phyloP scores from a whole-genome alignment of 30 jellyfish, hydroid and myxozoan genomes.

The Hydra vulgaris region DNA sequence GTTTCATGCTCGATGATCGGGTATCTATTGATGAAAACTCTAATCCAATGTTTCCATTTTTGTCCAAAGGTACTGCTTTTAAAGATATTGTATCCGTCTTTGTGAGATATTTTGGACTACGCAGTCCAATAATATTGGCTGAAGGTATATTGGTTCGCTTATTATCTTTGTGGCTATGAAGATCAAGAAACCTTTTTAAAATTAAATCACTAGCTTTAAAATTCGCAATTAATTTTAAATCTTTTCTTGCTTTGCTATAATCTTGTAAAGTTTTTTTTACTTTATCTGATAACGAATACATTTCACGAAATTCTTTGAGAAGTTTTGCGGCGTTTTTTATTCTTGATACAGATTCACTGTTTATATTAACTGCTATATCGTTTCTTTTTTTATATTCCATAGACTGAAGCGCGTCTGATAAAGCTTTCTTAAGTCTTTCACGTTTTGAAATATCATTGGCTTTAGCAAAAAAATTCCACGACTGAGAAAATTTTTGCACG shows the following conservation, averaged over 20 bases:
- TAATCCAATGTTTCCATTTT: conserved; percentile 22
- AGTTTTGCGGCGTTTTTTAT: conserved; percentile 82
- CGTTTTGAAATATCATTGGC: conserved; percentile 92
- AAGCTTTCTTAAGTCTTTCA: conserved; percentile 76
- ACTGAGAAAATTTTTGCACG: conserved; percentile 53
- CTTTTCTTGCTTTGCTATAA: conserved; percentile 47
- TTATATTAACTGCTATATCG: conserved; percentile 30
- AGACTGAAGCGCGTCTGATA: conserved; percentile 78
- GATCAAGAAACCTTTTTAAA: conserved; percentile 44
- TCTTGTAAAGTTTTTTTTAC: conserved; percentile 63
- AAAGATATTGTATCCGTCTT: conserved; percentile 18
- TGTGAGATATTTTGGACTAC: conserved; percentile 11
- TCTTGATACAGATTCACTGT: conserved; percentile 39
- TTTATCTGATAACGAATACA: conserved; percentile 65
- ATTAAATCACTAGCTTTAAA: conserved; percentile 36
- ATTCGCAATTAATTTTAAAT: conserved; percentile 34
- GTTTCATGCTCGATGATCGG: conserved; percentile 11
- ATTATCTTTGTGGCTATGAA: conserved; percentile 9
- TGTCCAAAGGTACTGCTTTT: conserved; percentile 14
- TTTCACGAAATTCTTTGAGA: conserved; percentile 63
- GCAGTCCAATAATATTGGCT: conserved; percentile 17
- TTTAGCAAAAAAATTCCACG: conserved; percentile 83
- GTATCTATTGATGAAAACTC: conserved; percentile 31
- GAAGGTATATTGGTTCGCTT: conserved; percentile 14
- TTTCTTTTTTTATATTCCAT: conserved; percentile 46